These are phyloP conservation scores for Oncopeltus fasciatus DNA, from an alignment of 1,140 invertebrate genomes.

Conservation along the genomic window DNA sequence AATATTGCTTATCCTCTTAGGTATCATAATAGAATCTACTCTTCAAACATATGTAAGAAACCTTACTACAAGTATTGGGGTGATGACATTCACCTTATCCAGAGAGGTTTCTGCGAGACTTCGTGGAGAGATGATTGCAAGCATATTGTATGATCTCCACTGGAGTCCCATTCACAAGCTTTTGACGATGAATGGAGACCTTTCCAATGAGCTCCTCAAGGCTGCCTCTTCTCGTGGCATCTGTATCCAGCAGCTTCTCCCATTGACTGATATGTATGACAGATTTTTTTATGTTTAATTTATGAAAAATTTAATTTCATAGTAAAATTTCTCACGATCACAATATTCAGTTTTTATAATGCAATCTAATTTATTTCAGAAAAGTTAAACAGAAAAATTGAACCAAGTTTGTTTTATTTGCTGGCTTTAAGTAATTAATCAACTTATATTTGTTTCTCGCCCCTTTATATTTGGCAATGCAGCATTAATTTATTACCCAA, in stretches of 20 bases:
- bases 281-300: no score
- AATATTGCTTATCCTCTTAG: not conserved
- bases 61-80: not conserved
- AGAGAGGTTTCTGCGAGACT: not conserved
- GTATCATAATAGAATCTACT: not conserved
- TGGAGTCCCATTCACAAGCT: conserved; percentile 8
- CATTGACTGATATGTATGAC: not conserved
- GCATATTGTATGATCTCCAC: not conserved
- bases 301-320: no score
- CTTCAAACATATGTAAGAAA: not conserved
- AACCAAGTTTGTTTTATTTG: no score
- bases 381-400: no score
- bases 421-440: no score
- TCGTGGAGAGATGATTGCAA: not conserved
- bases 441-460: no score
- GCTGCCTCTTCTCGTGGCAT: conserved; percentile 9
- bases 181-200: not conserved
- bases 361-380: no score
- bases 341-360: not conserved
- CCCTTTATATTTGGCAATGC: no score
- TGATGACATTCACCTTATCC: not conserved
- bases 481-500: no score
- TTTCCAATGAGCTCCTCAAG: not conserved
- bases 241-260: not conserved
- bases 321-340: no score